Evolutionary conservation across 2,113 vertebrate species (phyloP), one percentile per base, ranked within the genome.

Genomic region (Bambusicola thoracicus): DNA sequence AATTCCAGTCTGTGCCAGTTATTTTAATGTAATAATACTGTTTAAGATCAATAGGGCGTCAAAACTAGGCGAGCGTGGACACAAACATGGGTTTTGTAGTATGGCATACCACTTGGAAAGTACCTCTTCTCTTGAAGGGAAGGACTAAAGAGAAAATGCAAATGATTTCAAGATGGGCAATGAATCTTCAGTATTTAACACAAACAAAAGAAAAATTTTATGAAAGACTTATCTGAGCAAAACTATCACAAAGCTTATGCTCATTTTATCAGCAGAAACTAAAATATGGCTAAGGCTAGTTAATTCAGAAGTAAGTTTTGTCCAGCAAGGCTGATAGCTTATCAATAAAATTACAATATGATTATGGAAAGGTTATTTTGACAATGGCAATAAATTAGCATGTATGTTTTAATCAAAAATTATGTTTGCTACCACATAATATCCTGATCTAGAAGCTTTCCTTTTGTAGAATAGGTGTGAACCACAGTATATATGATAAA

Each of bases 111-210:
- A 7, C 46, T 69, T 82, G 48, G 44, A 53, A 91, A 89, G 48
- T 36, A 19, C 4, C 16, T 74, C 13, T 58, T 74, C 19, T 38
- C 30, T 32, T 43, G 43, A 63, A 63, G 30, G 78, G 30, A 81
- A 84, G 78, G 15, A 69, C 18, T 68, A 91, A 85, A 55, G 22
- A 48, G 21, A 89, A 94, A 87, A 85, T 75, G 34, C 58, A 93
- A 79, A 81, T 93, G 0, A n/a, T 24, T 94, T 81, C 44, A 77
- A 75, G 41, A 63, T 6, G 43, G 56, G 29, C 30, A 67, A 36
- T 81, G 53, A 36, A 32, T 70, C 74, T 70, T 16, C 34, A 59
- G 4, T 15, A 13, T 59, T 81, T 65, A 41, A 74, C 29, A 46
- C 29, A 44, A 43, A 43, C 38, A 85, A 87, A 82, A 74, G 8